These are phyloP conservation scores for Agrotis puta DNA, from an alignment of 2,888 invertebrate genomes.

Conservation along the genomic window DNA sequence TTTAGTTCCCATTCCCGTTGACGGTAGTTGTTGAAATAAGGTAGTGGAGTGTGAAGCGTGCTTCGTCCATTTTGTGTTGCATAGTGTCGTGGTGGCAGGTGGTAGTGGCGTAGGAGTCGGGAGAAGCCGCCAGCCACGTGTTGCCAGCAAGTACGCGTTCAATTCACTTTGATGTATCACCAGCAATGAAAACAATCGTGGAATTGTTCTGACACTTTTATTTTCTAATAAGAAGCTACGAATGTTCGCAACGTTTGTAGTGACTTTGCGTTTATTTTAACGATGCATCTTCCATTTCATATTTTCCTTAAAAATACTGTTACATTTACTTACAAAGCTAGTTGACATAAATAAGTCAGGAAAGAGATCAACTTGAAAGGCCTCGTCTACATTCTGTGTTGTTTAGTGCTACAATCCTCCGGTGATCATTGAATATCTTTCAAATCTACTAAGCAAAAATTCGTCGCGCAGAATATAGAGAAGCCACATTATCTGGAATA, in stretches of 20 bases:
- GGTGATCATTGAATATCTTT: neutral
- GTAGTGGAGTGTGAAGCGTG: slow-evolving; percentile 54
- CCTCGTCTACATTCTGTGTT: neutral
- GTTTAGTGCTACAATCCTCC: neutral
- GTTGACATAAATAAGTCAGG: neutral
- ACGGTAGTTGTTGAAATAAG: slow-evolving; percentile 43
- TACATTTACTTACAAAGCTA: neutral
- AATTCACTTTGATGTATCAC: slow-evolving; percentile 58
- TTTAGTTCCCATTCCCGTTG: slow-evolving; percentile 49
- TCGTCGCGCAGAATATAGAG: too few relatives aligned
- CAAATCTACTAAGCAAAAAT: neutral
- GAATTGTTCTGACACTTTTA: slow-evolving; percentile 39
- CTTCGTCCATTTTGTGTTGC: slow-evolving; percentile 21
- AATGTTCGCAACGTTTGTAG: neutral
- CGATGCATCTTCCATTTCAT: neutral
- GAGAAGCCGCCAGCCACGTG: slow-evolving; percentile 50
- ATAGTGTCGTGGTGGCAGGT: slow-evolving; percentile 24
- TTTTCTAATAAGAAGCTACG: slow-evolving; percentile 26
- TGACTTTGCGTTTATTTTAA: neutral
- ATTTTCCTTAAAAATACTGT: neutral
- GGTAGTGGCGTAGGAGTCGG: slow-evolving; percentile 17
- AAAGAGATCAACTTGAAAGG: neutral
- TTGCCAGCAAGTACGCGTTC: slow-evolving; percentile 55
- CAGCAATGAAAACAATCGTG: slow-evolving; percentile 48
- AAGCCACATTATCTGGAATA: neutral